Base-by-base conservation (phyloP, 2,888 invertebrate species). In the Neoaliturus tenellus region DNA sequence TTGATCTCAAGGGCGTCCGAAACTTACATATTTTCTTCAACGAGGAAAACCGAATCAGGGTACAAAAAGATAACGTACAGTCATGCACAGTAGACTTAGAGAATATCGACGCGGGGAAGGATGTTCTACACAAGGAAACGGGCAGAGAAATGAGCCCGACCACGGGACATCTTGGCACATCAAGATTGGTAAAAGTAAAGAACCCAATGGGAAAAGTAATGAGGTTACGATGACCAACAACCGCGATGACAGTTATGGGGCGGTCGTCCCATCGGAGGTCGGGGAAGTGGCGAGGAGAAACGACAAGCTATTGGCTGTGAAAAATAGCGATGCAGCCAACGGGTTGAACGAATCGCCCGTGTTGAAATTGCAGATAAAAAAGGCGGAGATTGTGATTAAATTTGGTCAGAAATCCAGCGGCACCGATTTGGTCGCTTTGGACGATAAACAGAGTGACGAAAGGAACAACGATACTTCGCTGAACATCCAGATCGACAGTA, bases 1-100 rank as follows among this genome's bases (percentile, higher is more conserved):
- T 88, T 31, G 88, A 88, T 86, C 86, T 88, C 58, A 88, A 88
- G 86, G 88, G 88, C 33, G 88, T 88, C 14, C 86, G 88, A n/a
- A 88, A 88, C 67, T 84, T 88, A 71, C 88, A 88, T 83, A 88
- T 88, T 82, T 88, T 88, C 85, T 88, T 88, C 69, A 88, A 88
- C 81, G 88, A 88, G 83, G 88, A 88, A 80, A 88, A 88, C 85
- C 85, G 87, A 80, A 87, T 88, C 25, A 84, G 87, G 71, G 87
- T 88, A 81, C 88, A 88, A 80, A 87, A 87, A 35, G 87, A 87
- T 58, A 85, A 87, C 25, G 82, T 83, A 0, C 73, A 71, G 41
- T 73, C 81, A 1, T 80, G 81, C 33, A 83, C 82, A 17, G 81
- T 82, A 12, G 84, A 85, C 20, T 31, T 85, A 23, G 86, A 86